Conservation (phyloP, 2,888 invertebrate species). For the Spodoptera exigua region DNA sequence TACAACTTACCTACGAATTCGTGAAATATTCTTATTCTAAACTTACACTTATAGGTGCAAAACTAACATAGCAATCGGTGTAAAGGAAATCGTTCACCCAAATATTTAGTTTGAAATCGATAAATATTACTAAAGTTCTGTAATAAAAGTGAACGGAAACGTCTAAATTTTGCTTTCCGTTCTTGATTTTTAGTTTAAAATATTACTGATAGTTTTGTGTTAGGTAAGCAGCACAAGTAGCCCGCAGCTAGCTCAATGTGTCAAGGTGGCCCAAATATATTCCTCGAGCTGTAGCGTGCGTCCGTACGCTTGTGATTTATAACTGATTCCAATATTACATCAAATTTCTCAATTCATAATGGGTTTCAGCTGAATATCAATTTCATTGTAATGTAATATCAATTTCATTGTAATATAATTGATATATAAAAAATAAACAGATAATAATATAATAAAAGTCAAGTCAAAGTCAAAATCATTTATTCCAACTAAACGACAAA, state of each 20-base stretch:
- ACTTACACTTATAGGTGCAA: no score
- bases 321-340: constrained; percentile 27
- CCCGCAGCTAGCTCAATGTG: constrained; percentile 64
- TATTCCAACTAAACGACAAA: no score
- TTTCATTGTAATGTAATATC: neutral
- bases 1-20: no score
- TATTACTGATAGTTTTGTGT: constrained; percentile 49
- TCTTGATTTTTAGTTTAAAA: constrained; percentile 52
- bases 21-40: neutral
- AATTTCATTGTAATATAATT: no score
- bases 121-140: constrained; percentile 26
- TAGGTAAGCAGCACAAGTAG: constrained; percentile 34
- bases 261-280: constrained; percentile 81
- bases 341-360: constrained; percentile 15
- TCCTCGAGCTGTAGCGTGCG: constrained; percentile 42
- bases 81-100: constrained; percentile 12
- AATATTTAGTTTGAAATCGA: constrained; percentile 32
- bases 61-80: constrained; percentile 7
- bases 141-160: constrained; percentile 7
- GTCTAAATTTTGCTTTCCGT: constrained; percentile 17
- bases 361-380: neutral
- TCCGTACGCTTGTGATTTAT: constrained; percentile 44
- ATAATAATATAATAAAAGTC: no score
- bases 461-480: neutral
- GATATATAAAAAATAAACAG: no score